A percentile compares a stretch with the other conserved stretches of the same genome.
Conservation (phyloP, 2,113 vertebrate species). For the Thamnophis sirtalis region DNA sequence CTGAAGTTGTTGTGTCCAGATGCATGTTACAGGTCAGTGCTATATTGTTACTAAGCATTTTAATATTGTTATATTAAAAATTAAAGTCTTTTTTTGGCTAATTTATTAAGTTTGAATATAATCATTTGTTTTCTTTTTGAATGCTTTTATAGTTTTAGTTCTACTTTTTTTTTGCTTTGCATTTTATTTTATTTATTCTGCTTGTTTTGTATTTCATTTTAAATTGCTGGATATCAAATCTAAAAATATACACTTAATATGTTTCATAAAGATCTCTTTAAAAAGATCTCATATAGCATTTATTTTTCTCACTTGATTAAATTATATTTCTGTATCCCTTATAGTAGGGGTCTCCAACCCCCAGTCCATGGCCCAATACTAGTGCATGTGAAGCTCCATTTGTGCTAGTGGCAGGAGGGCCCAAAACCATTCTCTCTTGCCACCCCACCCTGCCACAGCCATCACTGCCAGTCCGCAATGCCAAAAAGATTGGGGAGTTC, state of each 20-base stretch:
- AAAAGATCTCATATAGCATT: background rate
- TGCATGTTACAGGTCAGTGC: conserved; percentile 94
- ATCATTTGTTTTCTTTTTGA: background rate
- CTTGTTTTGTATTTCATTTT: background rate
- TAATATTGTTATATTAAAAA: background rate
- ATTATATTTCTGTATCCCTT: background rate
- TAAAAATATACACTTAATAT: background rate
- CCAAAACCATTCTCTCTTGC: background rate
- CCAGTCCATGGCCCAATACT: background rate
- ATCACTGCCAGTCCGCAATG: background rate
- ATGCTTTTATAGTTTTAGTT: background rate
- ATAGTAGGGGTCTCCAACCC: background rate
- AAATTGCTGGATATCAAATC: background rate
- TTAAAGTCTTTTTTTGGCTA: background rate
- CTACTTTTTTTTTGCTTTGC: background rate
- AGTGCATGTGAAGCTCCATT: background rate
- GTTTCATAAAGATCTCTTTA: background rate
- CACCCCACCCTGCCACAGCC: too few relatives aligned
- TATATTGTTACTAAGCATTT: conserved; percentile 30
- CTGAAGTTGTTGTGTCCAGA: conserved; percentile 97
- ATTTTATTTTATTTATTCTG: background rate
- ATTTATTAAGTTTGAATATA: background rate
- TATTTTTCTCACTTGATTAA: background rate
- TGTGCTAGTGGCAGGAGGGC: background rate
- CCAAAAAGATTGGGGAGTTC: background rate